Base-by-base conservation (phyloP, 2,888 invertebrate genomes). In the Anthophora plumipes region DNA sequence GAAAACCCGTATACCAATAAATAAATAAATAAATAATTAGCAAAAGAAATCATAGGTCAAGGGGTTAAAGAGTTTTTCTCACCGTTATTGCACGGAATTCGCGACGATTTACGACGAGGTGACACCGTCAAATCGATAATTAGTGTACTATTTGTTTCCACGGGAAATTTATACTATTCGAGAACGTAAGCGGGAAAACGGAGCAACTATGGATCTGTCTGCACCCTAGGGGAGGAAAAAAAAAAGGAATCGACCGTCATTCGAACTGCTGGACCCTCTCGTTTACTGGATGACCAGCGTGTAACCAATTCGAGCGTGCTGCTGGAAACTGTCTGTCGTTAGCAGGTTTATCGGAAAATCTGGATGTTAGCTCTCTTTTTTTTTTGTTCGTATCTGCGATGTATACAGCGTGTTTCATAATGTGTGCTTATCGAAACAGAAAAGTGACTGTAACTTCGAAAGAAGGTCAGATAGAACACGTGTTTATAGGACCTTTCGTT, bases 111-210 rank as follows among this genome's bases (percentile, higher is more conserved):
- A 67, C 22, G 41, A 12, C 3, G 48, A 4, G 39, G 61, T 61
- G 20, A 52, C 46, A 54, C 25, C 46, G 68, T 48, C 77, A 77
- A 77, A 77, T 77, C 43, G 61, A 63, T 63, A 57, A 77, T 77
- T 25, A 48, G n/a, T 14, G 11, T 43, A 25, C 25, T 25, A 9
- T 17, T 20, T 14, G n/a, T 12, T 12, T 3, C 9, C 31, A 31
- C 31, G 4, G 41, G 31, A 46, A 55, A 22, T 39, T 48, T 50
- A n/a, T 25, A 37, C 39, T 39, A 41, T 9, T 25, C 17, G 11
- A 2, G 9, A n/a, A 48, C 12, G 41, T n/a, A 17, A 54, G 55
- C 17, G 20, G 43, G n/a, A 14, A 57, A 68, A 31, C 17, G 14
- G 12, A 25, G 9, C 17, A 54, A 66, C n/a, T 5, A 0, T 14